phyloP scores from a whole-genome alignment of 2,888 invertebrate genomes.

The Quadriops clusia region DNA sequence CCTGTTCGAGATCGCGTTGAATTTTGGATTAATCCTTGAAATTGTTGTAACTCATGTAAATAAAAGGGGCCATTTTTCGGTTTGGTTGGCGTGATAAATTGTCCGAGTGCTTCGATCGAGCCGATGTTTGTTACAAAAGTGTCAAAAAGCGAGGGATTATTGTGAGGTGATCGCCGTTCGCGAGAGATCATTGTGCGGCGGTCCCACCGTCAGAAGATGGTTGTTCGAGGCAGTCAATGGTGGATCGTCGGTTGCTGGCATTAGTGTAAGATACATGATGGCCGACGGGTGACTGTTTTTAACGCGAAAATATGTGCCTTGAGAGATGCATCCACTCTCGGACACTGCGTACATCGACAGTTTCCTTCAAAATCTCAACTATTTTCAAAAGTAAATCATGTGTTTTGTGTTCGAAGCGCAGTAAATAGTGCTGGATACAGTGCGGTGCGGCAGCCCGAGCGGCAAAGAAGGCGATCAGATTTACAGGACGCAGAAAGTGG shows the following conservation, averaged over 20 bases:
- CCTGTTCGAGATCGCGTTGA: constrained; percentile 66
- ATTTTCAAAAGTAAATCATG: constrained; percentile 36
- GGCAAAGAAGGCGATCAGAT: no score
- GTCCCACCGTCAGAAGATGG: constrained; percentile 63
- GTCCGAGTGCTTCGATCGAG: constrained; percentile 29
- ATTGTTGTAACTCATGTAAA: constrained; percentile 44
- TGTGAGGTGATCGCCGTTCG: constrained; percentile 49
- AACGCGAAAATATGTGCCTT: constrained; percentile 61
- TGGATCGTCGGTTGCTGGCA: constrained; percentile 48
- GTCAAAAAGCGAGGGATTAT: constrained; percentile 47
- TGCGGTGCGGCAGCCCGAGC: constrained; percentile 22
- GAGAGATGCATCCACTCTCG: constrained; percentile 59
- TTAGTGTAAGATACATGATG: constrained; percentile 66
- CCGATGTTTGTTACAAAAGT: constrained; percentile 35
- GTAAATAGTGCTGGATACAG: constrained; percentile 36
- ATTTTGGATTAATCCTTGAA: constrained; percentile 62
- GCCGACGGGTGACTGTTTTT: constrained; percentile 58
- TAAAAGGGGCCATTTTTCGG: constrained; percentile 33
- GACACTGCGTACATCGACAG: constrained; percentile 56
- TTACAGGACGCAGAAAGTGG: no score
- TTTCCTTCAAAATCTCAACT: constrained; percentile 38
- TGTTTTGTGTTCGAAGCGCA: constrained; percentile 33
- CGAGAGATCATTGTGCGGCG: constrained; percentile 62
- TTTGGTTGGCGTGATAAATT: constrained; percentile 31
- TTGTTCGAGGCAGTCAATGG: constrained; percentile 52